Conservation (phyloP, 2,797 vertebrate genomes). For the Premnoplex brunnescens region DNA sequence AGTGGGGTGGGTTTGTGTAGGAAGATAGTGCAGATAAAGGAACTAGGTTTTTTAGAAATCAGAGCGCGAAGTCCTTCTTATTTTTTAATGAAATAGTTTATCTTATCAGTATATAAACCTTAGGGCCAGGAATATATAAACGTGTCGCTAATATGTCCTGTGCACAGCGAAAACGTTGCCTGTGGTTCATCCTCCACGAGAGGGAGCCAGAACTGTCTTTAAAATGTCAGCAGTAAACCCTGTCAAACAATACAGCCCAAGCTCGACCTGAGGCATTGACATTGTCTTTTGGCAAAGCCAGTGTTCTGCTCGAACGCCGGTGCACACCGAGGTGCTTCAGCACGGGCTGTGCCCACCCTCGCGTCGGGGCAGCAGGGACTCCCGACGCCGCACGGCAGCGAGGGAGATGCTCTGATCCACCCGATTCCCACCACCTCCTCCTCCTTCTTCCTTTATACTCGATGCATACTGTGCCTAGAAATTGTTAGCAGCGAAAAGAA, state of each 20-base stretch:
- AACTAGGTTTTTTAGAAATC: background rate
- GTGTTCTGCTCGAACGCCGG: background rate
- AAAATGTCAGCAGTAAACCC: background rate
- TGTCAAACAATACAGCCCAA: fast-evolving
- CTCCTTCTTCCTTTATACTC: fast-evolving
- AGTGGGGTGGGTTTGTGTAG: background rate
- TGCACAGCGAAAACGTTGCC: background rate
- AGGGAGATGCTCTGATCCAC: too few relatives aligned
- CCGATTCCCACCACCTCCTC: fast-evolving
- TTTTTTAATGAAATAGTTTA: background rate
- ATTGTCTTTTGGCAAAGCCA: background rate
- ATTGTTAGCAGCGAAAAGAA: background rate
- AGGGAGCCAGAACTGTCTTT: conserved; percentile 57
- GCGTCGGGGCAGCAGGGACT: fast-evolving
- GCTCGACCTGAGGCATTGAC: too few relatives aligned
- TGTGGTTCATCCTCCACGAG: conserved; percentile 16
- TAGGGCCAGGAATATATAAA: background rate
- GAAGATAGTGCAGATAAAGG: background rate
- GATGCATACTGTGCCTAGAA: background rate
- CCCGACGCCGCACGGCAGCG: fast-evolving
- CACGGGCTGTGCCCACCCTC: background rate
- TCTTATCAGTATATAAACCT: background rate
- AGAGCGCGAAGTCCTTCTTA: background rate
- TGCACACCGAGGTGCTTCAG: background rate
- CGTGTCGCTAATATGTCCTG: fast-evolving